Base-by-base conservation (phyloP, 2,797 vertebrate species). In the Enteromius argenteus region DNA sequence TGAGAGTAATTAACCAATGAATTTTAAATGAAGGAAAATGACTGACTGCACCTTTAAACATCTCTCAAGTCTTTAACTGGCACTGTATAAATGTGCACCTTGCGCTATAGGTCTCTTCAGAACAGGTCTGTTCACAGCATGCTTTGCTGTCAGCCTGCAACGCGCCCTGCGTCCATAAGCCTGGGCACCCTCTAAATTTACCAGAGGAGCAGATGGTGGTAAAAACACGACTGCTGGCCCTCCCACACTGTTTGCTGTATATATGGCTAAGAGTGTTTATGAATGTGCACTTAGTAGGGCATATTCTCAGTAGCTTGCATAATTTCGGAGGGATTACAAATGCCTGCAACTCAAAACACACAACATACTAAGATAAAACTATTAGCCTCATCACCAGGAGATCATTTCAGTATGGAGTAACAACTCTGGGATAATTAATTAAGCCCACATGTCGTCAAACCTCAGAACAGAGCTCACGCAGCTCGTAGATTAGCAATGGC, bases 151-250 rank as follows among this genome's bases (percentile, higher is more conserved):
- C 90, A 89, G 91, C 90, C 89, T 87, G 91, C 92, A 91, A 95
- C 84, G 91, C 30, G 74, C 51, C 72, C 83, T 87, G 66, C 79
- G 88, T 93, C 92, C 90, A 79, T 87, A 89, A 93, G 91, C 92
- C 86, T 89, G 89, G 90, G 88, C 93, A 89, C 90, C 89, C 87
- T 92, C 92, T 91, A 93, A 92, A 95, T 94, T 92, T 92, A 94
- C 91, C 91, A 86, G 87, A 91, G 90, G 89, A 94, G 90, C 95
- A 96, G 95, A 96, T 96, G 95, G 95, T 93, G 92, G 91, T 90
- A 90, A 78, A 93, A 94, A 92, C 91, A 94, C 87, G 91, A 91
- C 91, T 88, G 84, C 90, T 90, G 88, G 86, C 89, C 89, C 88
- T 90, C 92, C 90, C 86, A 91, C 91, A 67, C 62, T 32, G 68